Evolutionary conservation across 2,888 invertebrate genomes (phyloP), one percentile per base, ranked within the genome.

Genomic region (Oscheius sp.): DNA sequence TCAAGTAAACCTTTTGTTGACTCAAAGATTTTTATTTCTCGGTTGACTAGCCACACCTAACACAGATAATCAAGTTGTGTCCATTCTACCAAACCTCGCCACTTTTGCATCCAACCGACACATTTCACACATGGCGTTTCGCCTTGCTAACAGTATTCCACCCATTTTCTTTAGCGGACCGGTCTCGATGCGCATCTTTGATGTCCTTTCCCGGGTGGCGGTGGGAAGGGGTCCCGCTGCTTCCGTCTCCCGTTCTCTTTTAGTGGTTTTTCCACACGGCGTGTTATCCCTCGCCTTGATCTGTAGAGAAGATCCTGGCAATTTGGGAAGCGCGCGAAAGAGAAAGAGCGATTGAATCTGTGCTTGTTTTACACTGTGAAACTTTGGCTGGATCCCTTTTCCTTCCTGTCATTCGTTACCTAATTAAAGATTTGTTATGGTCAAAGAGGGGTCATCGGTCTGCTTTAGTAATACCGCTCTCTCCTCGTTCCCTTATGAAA

Each of bases 151-250:
- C 61, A 21, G 61, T 61, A 61, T 61, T 61, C 66, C 29, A 27
- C 49, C 66, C 29, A 49, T 27, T 63, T 41, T 45, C 66, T 5
- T 16, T 27, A 13, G 52, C 53, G 53, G 35, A 69, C 69, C 69
- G 69, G 69, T 69, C 69, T 41, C 69, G 69, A 69, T 69, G 52
- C 61, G 43, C 69, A 69, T 55, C 69, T 69, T 41, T 55, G 69
- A 69, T 69, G 69, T 69, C 56, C 69, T 69, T 69, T 69, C 56
- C 49, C 52, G 66, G 61, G 21, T 18, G 58, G 58, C 35, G 35
- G 35, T 35, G 35, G 35, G 35, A 35, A 9, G 9, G 29, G 49
- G 49, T 27, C 29, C 66, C 66, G 56, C 43, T 41, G 66, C 66
- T 69, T 69, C 69, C 69, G 69, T 69, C 69, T 69, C 69, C 55